Evolutionary conservation across 2,888 invertebrate species (phyloP), one percentile per base, ranked within the genome.

Genomic region (Agrenia bidenticulata): DNA sequence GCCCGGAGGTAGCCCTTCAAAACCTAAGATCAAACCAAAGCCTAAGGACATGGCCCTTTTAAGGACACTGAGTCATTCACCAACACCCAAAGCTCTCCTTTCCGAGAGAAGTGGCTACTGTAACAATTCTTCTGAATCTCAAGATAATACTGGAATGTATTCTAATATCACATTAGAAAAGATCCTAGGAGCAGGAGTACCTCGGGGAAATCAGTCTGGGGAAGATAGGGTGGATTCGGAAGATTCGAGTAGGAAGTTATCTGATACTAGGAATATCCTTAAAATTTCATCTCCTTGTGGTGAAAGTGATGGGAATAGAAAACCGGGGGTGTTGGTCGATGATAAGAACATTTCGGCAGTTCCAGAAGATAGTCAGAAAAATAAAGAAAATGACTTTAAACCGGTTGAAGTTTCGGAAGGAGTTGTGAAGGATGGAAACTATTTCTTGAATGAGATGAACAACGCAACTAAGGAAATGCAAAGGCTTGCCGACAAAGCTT

Each of bases 401-500:
- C 37, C 50, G 9, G n/a, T 45, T 9, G 2, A 5, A 17, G n/a
- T 5, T 45, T 15, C 19, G 11, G 9, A 5, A 45, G n/a, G 7
- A 82, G 79, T 45, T 69, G 84, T 84, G 67, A 88, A 86, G 77
- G 88, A 90, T 80, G 93, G 88, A 23, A 85, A 89, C 79, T 89
- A 90, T 80, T 94, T 91, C 81, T 80, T 92, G 74, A 85, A 84
- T 77, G 83, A 83, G 77, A 75, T 77, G 39, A 74, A 82, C 81
- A 80, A 91, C 77, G 83, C 92, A 77, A 88, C 88, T 79, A 84
- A 82, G 67, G 90, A 92, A 81, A 87, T 89, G 61, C 84, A 84
- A 73, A 84, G 88, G 77, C 82, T 92, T 72, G 81, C 90, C 63
- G 86, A 85, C 50, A 82, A 84, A 55, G 86, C 86, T 21, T 92